These are phyloP conservation scores for Macroglossus sobrinus DNA, from an alignment of 2,113 vertebrate species.

Conservation along the genomic window DNA sequence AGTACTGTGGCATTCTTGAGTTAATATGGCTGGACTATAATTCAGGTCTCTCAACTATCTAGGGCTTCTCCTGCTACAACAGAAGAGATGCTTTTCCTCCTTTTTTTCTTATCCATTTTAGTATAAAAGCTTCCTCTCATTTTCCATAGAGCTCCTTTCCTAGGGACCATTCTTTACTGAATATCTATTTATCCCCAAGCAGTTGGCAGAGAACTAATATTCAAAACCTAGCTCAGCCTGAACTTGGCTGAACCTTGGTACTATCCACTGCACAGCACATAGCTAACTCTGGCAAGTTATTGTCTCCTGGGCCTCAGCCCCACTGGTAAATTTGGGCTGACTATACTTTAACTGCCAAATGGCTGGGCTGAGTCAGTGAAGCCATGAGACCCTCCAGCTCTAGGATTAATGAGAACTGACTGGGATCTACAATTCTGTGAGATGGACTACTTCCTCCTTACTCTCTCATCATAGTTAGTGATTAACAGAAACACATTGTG, in stretches of 20 bases:
- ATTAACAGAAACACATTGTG: not conserved
- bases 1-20: not conserved
- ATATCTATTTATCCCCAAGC: not conserved
- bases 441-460: not conserved
- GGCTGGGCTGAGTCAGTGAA: not conserved
- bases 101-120: conserved; percentile 13
- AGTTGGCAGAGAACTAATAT: not conserved
- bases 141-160: not conserved
- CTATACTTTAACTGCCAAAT: not conserved
- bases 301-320: not conserved
- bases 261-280: not conserved
- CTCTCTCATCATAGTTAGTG: not conserved
- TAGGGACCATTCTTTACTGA: not conserved
- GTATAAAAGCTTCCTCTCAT: conserved; percentile 21
- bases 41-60: not conserved
- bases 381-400: not conserved
- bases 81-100: not conserved
- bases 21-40: not conserved
- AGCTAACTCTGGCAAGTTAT: not conserved
- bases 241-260: not conserved
- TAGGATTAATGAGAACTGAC: not conserved
- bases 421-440: not conserved
- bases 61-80: not conserved
- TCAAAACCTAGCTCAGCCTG: not conserved
- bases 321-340: not conserved